Evolutionary conservation across 1,140 invertebrate species (phyloP).

Genomic region (Scaptodrosophila lebanonensis): DNA sequence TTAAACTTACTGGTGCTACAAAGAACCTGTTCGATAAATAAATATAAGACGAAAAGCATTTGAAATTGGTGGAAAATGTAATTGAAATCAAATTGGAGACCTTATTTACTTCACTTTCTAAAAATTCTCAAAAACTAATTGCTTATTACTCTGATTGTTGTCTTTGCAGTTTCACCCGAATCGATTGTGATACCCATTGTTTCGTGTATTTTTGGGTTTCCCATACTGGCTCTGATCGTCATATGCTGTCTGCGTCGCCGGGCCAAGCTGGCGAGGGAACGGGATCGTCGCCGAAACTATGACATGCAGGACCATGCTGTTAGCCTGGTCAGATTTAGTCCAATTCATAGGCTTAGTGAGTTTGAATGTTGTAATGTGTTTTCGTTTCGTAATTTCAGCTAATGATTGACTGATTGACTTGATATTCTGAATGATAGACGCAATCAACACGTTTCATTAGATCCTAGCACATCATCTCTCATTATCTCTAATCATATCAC

Average conservation of each 20-base stretch:
- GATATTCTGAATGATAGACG: no score
- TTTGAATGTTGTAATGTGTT: conserved; percentile 69
- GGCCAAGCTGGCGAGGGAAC: conserved; percentile 88
- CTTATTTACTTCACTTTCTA: no score
- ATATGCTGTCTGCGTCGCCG: conserved; percentile 90
- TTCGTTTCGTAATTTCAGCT: conserved; percentile 1
- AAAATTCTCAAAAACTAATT: no score
- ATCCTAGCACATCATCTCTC: no score
- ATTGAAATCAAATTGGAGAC: no score
- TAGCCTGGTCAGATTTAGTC: conserved; percentile 87
- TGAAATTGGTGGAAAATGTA: no score
- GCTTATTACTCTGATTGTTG: background rate
- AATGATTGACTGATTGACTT: background rate
- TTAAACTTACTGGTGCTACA: no score
- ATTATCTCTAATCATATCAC: no score
- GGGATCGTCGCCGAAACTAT: conserved; percentile 86
- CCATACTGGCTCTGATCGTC: conserved; percentile 87
- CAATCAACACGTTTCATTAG: no score
- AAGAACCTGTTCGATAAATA: no score
- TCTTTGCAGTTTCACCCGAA: conserved; percentile 88
- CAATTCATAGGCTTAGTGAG: conserved; percentile 85
- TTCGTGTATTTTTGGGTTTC: conserved; percentile 92
- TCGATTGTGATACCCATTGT: conserved; percentile 92
- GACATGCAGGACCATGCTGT: conserved; percentile 88
- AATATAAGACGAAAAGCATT: no score